Evolutionary conservation across 2,797 vertebrate genomes (phyloP).

Genomic region (Numenius phaeopus): DNA sequence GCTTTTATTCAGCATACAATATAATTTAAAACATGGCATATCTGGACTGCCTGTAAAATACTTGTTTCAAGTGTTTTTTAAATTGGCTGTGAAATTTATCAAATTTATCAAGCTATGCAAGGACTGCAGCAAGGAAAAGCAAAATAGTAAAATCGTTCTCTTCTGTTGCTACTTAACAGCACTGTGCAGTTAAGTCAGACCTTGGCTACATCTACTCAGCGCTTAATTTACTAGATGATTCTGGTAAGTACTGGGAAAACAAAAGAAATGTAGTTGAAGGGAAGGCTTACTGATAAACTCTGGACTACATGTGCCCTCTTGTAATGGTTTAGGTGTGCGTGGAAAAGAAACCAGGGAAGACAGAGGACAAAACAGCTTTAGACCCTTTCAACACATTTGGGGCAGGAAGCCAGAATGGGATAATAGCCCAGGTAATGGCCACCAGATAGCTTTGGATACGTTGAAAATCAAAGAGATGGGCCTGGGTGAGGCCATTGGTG

Average conservation of each 20-base stretch:
- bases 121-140: not conserved
- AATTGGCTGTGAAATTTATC: not conserved
- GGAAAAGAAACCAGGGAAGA: not conserved
- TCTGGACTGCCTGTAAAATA: not conserved
- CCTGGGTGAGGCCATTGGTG: not conserved
- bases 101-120: not conserved
- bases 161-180: not conserved
- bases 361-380: not conserved
- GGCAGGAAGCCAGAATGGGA: not conserved
- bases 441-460: not conserved
- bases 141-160: not conserved
- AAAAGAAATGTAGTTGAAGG: not conserved
- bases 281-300: not conserved
- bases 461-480: not conserved
- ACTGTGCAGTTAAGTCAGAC: not conserved
- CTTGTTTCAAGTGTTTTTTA: not conserved
- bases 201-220: not conserved
- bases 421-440: fast-evolving
- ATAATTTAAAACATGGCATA: not conserved
- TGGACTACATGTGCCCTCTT: not conserved
- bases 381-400: not conserved
- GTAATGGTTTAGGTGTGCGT: not conserved
- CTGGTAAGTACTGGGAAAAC: not conserved
- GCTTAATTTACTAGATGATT: not conserved
- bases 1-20: not conserved